Percentiles rank a stretch among this genome's conserved stretches.
Conservation (phyloP, 2,113 vertebrate genomes). For the Misgurnus mizolepis region DNA sequence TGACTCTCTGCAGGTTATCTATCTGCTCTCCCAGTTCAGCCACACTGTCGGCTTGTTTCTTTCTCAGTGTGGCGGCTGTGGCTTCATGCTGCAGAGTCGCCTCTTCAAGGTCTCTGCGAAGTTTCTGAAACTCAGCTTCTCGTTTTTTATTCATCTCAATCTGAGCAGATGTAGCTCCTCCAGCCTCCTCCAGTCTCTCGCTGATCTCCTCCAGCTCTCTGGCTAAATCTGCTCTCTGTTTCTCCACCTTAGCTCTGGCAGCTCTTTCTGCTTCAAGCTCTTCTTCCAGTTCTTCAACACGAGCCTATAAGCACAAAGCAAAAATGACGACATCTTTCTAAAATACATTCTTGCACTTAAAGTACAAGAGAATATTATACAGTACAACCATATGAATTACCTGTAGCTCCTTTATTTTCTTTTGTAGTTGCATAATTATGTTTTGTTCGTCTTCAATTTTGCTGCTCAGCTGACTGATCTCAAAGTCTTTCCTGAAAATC, state of each 20-base stretch:
- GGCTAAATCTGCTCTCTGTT: slow-evolving; percentile 75
- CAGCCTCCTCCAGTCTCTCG: slow-evolving; percentile 77
- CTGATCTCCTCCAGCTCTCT: slow-evolving; percentile 79
- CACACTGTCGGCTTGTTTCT: slow-evolving; percentile 76
- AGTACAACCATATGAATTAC: slow-evolving; percentile 58
- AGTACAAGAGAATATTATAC: neutral
- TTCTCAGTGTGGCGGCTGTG: slow-evolving; percentile 71
- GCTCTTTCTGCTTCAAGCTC: slow-evolving; percentile 76
- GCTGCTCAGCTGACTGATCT: slow-evolving; percentile 79
- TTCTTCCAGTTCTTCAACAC: slow-evolving; percentile 82
- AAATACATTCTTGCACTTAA: neutral
- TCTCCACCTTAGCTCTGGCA: slow-evolving; percentile 77
- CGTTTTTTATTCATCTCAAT: slow-evolving; percentile 80
- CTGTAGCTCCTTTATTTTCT: slow-evolving; percentile 87
- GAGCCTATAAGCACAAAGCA: slow-evolving; percentile 57
- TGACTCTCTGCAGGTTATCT: slow-evolving; percentile 72
- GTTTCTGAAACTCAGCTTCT: slow-evolving; percentile 74
- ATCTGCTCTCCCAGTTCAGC: slow-evolving; percentile 75
- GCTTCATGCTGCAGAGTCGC: slow-evolving; percentile 77
- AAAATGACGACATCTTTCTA: neutral
- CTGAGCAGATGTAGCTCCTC: slow-evolving; percentile 74
- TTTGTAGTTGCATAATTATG: slow-evolving; percentile 79
- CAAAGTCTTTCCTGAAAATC: slow-evolving; percentile 83
- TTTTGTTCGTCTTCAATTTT: slow-evolving; percentile 84
- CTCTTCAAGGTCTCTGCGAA: slow-evolving; percentile 78